These are phyloP conservation scores for Heliconius cydno DNA, from an alignment of 2,888 invertebrate genomes.

Conservation along the genomic window DNA sequence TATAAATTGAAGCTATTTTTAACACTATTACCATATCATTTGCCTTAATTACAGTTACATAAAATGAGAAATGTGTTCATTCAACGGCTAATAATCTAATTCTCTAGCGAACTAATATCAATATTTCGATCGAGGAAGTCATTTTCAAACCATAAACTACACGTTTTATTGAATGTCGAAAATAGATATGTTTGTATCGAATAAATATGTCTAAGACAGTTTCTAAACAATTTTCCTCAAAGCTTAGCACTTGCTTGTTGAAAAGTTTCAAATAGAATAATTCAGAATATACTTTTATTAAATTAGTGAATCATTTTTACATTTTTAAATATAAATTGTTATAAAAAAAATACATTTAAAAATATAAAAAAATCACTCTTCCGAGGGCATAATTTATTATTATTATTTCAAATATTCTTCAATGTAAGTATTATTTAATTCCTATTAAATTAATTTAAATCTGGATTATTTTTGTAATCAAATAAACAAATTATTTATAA, in stretches of 20 bases:
- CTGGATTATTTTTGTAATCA: neutral
- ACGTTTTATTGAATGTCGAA: constrained; percentile 38
- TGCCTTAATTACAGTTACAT: constrained; percentile 29
- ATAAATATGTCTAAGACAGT: constrained; percentile 22
- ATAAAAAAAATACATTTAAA: too few species aligned
- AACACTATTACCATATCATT: constrained; percentile 27
- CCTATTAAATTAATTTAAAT: neutral
- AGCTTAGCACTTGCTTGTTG: neutral
- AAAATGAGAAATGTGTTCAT: constrained; percentile 25
- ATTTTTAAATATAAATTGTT: too few species aligned
- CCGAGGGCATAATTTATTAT: too few species aligned
- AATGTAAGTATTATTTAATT: constrained; percentile 2
- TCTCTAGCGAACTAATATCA: constrained; percentile 19
- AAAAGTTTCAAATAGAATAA: neutral
- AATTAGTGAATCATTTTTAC: too few species aligned
- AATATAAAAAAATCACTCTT: too few species aligned
- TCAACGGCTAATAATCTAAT: constrained; percentile 31
- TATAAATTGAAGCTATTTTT: constrained; percentile 16
- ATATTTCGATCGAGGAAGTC: constrained; percentile 33
- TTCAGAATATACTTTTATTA: too few species aligned
- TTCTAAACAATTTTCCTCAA: constrained; percentile 30
- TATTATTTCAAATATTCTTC: neutral
- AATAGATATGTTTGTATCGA: constrained; percentile 45
- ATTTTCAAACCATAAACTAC: constrained; percentile 32
- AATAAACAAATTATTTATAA: neutral